Conservation (phyloP, 92 coral and sea anemone species). For the Plumapathes pennacea region DNA sequence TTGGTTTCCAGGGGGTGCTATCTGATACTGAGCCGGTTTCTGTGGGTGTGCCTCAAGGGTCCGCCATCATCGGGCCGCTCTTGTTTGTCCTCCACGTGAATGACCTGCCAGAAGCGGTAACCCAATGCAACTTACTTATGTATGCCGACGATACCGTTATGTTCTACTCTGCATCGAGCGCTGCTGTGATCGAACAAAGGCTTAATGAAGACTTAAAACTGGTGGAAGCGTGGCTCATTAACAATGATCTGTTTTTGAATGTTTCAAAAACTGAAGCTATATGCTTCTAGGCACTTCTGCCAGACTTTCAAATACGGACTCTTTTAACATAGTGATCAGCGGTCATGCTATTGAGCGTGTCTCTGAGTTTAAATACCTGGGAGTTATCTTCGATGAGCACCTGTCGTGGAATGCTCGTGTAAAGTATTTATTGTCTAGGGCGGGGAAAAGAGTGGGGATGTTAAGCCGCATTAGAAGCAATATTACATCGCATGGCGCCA, state of each 20-base stretch:
- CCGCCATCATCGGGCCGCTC: too few relatives aligned
- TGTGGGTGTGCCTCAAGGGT: constrained; percentile 25
- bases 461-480: constrained; percentile 30
- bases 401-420: constrained; percentile 32
- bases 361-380: constrained; percentile 22
- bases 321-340: constrained; percentile 14
- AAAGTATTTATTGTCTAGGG: constrained; percentile 20
- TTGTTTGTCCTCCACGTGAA: too few relatives aligned
- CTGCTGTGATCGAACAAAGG: constrained; percentile 26
- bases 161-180: constrained; percentile 29
- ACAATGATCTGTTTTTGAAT: constrained; percentile 38
- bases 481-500: constrained; percentile 22
- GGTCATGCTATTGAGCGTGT: constrained; percentile 20
- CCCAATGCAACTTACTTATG: constrained; percentile 30
- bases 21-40: constrained; percentile 10
- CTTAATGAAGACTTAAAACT: constrained; percentile 18
- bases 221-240: constrained; percentile 34
- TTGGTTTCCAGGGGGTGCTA: constrained; percentile 30
- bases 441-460: constrained; percentile 52
- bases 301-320: constrained; percentile 14
- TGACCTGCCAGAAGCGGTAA: constrained; percentile 36
- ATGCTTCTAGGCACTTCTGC: constrained; percentile 33
- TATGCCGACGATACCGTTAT: constrained; percentile 50
- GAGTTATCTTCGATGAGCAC: constrained; percentile 24
- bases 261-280: constrained; percentile 37